These are phyloP conservation scores for Nesogale talazaci DNA, from an alignment of 2,113 vertebrate species.

Conservation along the genomic window DNA sequence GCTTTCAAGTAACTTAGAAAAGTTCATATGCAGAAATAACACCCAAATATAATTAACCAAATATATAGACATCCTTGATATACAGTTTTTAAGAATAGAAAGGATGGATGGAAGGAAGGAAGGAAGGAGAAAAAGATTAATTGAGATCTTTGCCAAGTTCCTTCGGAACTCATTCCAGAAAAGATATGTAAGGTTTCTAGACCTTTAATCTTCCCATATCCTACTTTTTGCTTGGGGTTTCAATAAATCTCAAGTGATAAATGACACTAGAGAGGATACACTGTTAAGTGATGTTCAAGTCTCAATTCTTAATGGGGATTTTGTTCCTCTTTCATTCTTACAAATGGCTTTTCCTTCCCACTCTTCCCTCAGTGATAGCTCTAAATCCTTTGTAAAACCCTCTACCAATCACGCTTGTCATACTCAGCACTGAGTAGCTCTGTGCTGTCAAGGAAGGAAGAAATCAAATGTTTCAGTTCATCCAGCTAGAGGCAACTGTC, in stretches of 20 bases:
- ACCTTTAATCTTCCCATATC: slow-evolving; percentile 65
- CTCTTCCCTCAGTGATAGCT: slow-evolving; percentile 72
- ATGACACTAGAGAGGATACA: slow-evolving; percentile 75
- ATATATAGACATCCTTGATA: neutral
- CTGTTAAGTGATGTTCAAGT: slow-evolving; percentile 77
- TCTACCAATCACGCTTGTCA: slow-evolving; percentile 74
- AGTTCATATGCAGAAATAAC: neutral
- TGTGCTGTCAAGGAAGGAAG: slow-evolving; percentile 4
- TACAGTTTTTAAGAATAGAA: neutral
- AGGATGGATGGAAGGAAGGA: no score
- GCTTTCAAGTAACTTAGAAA: neutral
- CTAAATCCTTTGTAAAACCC: slow-evolving; percentile 75
- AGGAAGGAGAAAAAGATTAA: slow-evolving; percentile 29
- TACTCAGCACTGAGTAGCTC: slow-evolving; percentile 48
- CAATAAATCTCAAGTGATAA: slow-evolving; percentile 77
- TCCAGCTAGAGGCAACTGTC: slow-evolving; percentile 21
- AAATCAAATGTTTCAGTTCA: slow-evolving; percentile 52
- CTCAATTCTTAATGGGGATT: slow-evolving; percentile 81
- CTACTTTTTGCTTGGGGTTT: slow-evolving; percentile 50
- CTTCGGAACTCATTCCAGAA: neutral
- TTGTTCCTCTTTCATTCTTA: slow-evolving; percentile 80
- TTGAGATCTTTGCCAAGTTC: neutral
- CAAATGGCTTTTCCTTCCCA: slow-evolving; percentile 76
- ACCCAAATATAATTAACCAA: neutral
- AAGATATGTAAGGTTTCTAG: neutral